These are phyloP conservation scores for Chloroclystis v-ata DNA, from an alignment of 2,888 invertebrate species.

Conservation along the genomic window DNA sequence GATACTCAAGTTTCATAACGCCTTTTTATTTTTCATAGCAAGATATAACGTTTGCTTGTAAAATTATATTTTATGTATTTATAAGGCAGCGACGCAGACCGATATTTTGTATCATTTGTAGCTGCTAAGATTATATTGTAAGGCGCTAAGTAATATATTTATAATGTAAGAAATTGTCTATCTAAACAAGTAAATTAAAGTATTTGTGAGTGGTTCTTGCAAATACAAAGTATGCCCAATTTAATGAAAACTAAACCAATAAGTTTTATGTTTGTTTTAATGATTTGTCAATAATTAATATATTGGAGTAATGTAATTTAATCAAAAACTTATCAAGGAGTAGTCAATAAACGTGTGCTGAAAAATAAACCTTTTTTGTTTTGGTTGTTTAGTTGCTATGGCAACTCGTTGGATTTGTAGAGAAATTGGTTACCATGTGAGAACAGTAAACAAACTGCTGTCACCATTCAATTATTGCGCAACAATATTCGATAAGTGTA, in stretches of 20 bases:
- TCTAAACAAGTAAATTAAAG: constrained; percentile 37
- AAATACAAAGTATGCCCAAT: constrained; percentile 41
- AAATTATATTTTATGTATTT: too few relatives aligned
- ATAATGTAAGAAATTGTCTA: constrained; percentile 10
- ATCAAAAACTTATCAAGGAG: too few relatives aligned
- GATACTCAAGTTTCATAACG: too few relatives aligned
- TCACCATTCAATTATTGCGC: constrained; percentile 1
- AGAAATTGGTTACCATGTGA: background rate
- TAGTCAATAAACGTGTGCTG: too few relatives aligned
- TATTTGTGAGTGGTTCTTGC: constrained; percentile 30
- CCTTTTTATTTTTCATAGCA: too few relatives aligned
- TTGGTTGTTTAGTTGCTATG: constrained; percentile 35
- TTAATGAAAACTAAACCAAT: constrained; percentile 31
- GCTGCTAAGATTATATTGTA: constrained; percentile 4
- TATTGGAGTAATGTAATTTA: too few relatives aligned
- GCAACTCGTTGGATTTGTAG: constrained; percentile 28
- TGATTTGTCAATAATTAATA: too few relatives aligned
- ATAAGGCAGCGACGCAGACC: too few relatives aligned
- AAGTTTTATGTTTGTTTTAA: too few relatives aligned
- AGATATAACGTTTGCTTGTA: too few relatives aligned
- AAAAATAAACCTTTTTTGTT: background rate
- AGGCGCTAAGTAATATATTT: constrained; percentile 5
- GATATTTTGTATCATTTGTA: background rate
- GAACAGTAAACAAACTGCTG: constrained; percentile 18
- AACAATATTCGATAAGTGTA: too few relatives aligned